Conservation (phyloP, 2,797 vertebrate species). For the Parambassis ranga region DNA sequence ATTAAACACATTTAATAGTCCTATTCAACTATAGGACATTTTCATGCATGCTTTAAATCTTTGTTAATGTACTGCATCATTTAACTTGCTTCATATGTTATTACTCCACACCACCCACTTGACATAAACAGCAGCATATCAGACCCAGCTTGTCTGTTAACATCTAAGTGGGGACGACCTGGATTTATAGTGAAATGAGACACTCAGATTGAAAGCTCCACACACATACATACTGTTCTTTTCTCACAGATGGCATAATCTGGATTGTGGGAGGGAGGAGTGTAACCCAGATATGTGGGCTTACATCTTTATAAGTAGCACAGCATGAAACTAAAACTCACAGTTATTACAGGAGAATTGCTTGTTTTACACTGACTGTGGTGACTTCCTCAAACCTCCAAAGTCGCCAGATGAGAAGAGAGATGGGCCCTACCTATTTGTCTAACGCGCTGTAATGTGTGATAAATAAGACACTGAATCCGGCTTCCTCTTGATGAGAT, state of each 20-base stretch:
- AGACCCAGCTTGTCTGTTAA: not conserved
- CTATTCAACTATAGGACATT: too few relatives aligned
- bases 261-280: slow-evolving; percentile 41
- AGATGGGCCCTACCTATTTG: too few relatives aligned
- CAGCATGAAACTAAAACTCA: slow-evolving; percentile 23
- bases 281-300: slow-evolving; percentile 68
- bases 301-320: slow-evolving; percentile 57
- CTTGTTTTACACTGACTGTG: slow-evolving; percentile 2
- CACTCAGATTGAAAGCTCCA: slow-evolving; percentile 33
- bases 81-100: not conserved
- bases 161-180: slow-evolving; percentile 27
- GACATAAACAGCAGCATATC: slow-evolving; percentile 1
- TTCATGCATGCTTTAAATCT: not conserved
- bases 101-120: not conserved
- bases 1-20: too few relatives aligned
- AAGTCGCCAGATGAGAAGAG: too few relatives aligned
- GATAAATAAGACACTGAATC: too few relatives aligned
- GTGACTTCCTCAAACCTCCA: too few relatives aligned
- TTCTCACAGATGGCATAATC: slow-evolving; percentile 71
- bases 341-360: not conserved
- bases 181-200: slow-evolving; percentile 50
- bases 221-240: slow-evolving; percentile 13
- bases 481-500: too few relatives aligned
- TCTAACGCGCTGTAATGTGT: too few relatives aligned
- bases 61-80: not conserved